These are phyloP conservation scores for Muschampia plurimacula DNA, from an alignment of 2,888 invertebrate species.

Conservation along the genomic window DNA sequence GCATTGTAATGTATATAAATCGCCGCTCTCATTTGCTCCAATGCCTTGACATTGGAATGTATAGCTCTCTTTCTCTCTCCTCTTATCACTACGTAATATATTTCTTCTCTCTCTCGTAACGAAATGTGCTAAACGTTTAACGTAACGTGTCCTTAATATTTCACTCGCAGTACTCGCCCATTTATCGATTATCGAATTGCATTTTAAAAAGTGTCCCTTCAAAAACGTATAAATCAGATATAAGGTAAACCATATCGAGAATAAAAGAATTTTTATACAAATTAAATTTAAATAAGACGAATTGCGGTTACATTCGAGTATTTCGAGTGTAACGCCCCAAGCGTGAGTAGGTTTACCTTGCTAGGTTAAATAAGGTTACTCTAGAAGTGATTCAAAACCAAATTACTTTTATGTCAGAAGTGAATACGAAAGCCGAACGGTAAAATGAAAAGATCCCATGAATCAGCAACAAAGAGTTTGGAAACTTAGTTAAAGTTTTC, in stretches of 20 bases:
- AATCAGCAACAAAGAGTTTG: slow-evolving; percentile 8
- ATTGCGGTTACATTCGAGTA: slow-evolving; percentile 15
- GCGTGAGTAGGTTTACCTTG: slow-evolving; percentile 18
- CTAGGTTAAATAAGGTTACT: slow-evolving; percentile 13
- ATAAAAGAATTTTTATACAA: neutral
- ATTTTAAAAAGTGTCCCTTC: neutral
- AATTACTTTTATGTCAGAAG: slow-evolving; percentile 19
- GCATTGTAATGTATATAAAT: too few relatives aligned
- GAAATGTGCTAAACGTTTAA: too few relatives aligned
- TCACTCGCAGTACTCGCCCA: too few relatives aligned
- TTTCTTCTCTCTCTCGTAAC: too few relatives aligned
- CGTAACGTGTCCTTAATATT: too few relatives aligned
- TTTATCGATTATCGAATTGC: too few relatives aligned
- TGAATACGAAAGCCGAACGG: slow-evolving; percentile 7
- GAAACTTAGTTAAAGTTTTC: slow-evolving; percentile 3
- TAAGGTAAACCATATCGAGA: neutral
- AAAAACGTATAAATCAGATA: neutral
- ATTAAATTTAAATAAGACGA: slow-evolving; percentile 7
- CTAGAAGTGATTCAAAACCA: slow-evolving; percentile 21
- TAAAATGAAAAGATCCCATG: slow-evolving; percentile 9
- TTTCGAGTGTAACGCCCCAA: slow-evolving; percentile 16
- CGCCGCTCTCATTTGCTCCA: too few relatives aligned
- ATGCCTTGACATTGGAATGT: too few relatives aligned
- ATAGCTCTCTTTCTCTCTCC: too few relatives aligned
- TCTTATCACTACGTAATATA: too few relatives aligned